Evolutionary conservation across 23 tunicate species (phyloP), one percentile per base, ranked within the genome.

Genomic region (Ciona savignyi): DNA sequence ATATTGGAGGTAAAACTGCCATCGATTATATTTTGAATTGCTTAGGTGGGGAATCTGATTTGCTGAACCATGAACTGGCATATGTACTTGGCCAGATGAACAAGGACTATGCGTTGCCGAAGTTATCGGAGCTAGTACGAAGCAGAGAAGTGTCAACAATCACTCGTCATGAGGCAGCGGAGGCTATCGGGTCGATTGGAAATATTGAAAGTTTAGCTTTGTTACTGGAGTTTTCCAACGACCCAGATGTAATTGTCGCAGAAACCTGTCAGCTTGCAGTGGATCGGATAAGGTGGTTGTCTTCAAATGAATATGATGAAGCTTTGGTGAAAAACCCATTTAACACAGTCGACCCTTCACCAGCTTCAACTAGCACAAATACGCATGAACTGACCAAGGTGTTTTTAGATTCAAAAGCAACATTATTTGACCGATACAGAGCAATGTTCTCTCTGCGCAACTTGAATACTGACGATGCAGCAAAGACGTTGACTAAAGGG

Each of bases 51-150:
- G 62, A 97, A 49, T 88, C 96, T 23, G 96, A 95, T 27, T 70
- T 95, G 29, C 83, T 95, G 26, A 95, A 95, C 56, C 99, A 95
- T 72, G 99, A 95, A 68, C 83, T 95, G 22, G 99, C 99, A 4
- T 95, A 95, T 77, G 88, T 96, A 66, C 80, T 95, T 26, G 99
- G 99, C 4, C 99, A 95, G 78, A 95, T 90, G 92, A 81, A 85
- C 61, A 81, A 80, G 77, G 65, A 32, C 19, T 35, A 68, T 25
- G 99, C 99, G 19, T 19, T 95, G 3, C 84, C 90, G 35, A 80
- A 70, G 56, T 73, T 95, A 28, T 63, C 29, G 2, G 62, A 74
- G 2, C 61, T 88, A 21, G 42, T 95, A 29, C 72, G 71, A 62
- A 74, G 84, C 63, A 63, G 29, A 34, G 66, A 34, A 19, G 71